Evolutionary conservation across 2,888 invertebrate genomes (phyloP), one percentile per base, ranked within the genome.

Genomic region (Julus scanicus): DNA sequence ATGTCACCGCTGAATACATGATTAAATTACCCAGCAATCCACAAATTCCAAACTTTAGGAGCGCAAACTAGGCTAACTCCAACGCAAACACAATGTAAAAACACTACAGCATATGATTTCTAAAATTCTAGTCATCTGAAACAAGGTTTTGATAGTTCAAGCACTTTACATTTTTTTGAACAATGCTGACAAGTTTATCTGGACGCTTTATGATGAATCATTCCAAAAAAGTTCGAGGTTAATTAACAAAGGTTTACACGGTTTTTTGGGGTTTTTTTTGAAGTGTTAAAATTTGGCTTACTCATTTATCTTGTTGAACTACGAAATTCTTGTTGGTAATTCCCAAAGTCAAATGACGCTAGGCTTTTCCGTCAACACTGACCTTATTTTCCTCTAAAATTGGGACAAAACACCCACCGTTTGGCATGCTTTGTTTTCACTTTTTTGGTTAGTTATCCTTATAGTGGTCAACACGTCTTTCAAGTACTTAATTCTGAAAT

Each of bases 351-450:
- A 71, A 71, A n/a, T 71, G 29, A 71, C 29, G 71, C 29, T 63
- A 29, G 29, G 71, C 9, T 71, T 71, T 71, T 71, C n/a, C 29
- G 11, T 8, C 29, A 29, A 29, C 2, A 29, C 71, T 71, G 29
- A 29, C 71, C 71, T 71, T 71, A n/a, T 71, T 71, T 71, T 29
- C 11, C 71, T 9, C 57, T 11, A 29, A 11, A 71, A 71, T 29
- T 71, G 11, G 71, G 71, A 71, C 71, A 71, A 29, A 71, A 71
- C 71, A n/a, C 63, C 71, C 71, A 71, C 29, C n/a, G 71, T 29
- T 71, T n/a, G 29, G 11, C 29, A 20, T 71, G 71, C 71, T 11
- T 71, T 71, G 29, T 71, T 71, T 71, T 71, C 71, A 29, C 20
- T 29, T 71, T 29, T 29, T 57, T 57, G 3, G 53, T 13, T 29